These are phyloP conservation scores for Siderastrea siderea DNA, from an alignment of 92 coral and sea anemone genomes.

Conservation along the genomic window DNA sequence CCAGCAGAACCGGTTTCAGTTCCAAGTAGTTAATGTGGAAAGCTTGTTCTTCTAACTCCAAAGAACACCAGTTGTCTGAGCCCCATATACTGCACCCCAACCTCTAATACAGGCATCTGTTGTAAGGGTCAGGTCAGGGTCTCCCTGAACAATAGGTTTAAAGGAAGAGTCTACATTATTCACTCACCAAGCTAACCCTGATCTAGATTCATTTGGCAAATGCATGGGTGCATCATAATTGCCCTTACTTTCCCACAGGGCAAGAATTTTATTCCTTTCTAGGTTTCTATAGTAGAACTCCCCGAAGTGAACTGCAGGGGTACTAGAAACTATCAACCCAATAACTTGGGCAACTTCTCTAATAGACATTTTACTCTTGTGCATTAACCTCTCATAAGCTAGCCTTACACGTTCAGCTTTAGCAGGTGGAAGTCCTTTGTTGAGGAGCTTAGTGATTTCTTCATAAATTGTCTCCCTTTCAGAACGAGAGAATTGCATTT, in stretches of 20 bases:
- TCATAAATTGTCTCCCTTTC: slow-evolving; percentile 25
- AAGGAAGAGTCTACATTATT: slow-evolving; percentile 25
- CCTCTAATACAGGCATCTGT: slow-evolving; percentile 54
- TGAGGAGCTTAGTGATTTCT: slow-evolving; percentile 22
- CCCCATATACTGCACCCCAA: slow-evolving; percentile 27
- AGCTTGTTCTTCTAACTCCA: slow-evolving; percentile 28
- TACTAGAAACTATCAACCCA: slow-evolving; percentile 36
- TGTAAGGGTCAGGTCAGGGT: slow-evolving; percentile 47
- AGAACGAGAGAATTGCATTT: slow-evolving; percentile 7
- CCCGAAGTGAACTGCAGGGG: slow-evolving; percentile 42
- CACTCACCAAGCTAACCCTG: slow-evolving; percentile 42
- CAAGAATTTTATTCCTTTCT: slow-evolving; percentile 6
- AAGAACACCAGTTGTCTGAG: slow-evolving; percentile 22
- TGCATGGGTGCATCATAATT: slow-evolving; percentile 29
- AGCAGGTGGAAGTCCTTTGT: slow-evolving; percentile 33
- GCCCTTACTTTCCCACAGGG: slow-evolving; percentile 13
- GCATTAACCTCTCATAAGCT: slow-evolving; percentile 9
- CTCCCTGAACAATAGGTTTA: neutral
- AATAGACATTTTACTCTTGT: neutral
- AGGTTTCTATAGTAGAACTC: slow-evolving; percentile 18
- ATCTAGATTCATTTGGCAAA: slow-evolving; percentile 12
- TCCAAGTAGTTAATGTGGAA: slow-evolving; percentile 17
- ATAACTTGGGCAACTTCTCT: slow-evolving; percentile 38
- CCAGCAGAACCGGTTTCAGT: slow-evolving; percentile 53
- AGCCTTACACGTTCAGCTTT: slow-evolving; percentile 27